phyloP scores from a whole-genome alignment of 2,888 invertebrate genomes.

The Philonicus albiceps region DNA sequence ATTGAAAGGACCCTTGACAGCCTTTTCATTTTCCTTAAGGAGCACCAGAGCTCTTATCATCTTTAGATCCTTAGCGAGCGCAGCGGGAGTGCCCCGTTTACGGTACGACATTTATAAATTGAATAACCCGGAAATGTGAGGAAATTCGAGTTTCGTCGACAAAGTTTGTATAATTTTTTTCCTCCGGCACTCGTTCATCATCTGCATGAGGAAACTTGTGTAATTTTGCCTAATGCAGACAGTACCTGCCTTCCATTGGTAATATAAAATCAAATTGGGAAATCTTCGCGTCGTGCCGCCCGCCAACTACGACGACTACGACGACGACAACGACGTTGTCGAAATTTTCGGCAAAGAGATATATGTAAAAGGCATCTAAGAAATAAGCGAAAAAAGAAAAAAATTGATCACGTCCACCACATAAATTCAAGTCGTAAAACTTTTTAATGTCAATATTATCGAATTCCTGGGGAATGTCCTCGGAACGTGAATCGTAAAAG shows the following conservation, averaged over 20 bases:
- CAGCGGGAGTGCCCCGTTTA: neutral
- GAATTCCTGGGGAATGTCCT: conserved; percentile 39
- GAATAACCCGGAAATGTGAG: neutral
- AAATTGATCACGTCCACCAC: conserved; percentile 42
- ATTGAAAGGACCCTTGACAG: neutral
- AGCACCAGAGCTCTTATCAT: neutral
- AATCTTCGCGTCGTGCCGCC: neutral
- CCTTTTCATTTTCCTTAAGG: neutral
- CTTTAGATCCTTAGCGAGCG: neutral
- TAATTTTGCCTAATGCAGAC: neutral
- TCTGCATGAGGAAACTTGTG: neutral
- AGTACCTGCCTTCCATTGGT: neutral
- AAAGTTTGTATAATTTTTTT: neutral
- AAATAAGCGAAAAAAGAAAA: neutral
- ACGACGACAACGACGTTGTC: neutral
- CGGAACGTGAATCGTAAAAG: conserved; percentile 45
- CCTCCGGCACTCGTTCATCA: neutral
- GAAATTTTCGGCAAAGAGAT: neutral
- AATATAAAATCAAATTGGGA: neutral
- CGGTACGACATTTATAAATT: neutral
- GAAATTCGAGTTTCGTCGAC: neutral
- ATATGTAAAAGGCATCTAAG: neutral
- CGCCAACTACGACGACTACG: no score
- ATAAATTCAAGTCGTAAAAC: conserved; percentile 45
- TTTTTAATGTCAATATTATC: conserved; percentile 42